Evolutionary conservation across 2,797 vertebrate species (phyloP).

Genomic region (Agapornis canus): DNA sequence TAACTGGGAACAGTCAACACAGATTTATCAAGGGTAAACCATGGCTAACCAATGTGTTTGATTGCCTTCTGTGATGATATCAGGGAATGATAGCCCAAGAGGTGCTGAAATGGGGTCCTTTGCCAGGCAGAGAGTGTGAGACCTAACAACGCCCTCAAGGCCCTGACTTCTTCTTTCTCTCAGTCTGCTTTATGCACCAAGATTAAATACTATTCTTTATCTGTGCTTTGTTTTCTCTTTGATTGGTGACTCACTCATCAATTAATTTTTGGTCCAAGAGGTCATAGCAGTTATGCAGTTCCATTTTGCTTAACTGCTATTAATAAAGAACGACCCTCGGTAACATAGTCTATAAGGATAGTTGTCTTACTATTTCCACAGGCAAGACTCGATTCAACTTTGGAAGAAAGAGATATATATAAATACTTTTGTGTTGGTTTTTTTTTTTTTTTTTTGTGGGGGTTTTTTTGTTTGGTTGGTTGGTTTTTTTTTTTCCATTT

Average conservation of each 20-base stretch:
- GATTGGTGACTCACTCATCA: not conserved
- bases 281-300: not conserved
- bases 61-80: not conserved
- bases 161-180: not conserved
- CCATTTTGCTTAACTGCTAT: not conserved
- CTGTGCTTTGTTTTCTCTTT: not conserved
- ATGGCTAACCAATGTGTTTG: not conserved
- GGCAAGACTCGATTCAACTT: not conserved
- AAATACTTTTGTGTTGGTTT: not conserved
- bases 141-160: not conserved
- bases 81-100: not conserved
- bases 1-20: not conserved
- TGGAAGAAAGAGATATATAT: not conserved
- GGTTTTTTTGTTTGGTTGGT: no score
- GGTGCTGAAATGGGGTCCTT: not conserved
- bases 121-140: not conserved
- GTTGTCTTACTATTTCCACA: not conserved
- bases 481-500: not conserved
- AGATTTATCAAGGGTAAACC: not conserved
- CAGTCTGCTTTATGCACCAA: not conserved
- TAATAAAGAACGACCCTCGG: not conserved
- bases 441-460: not conserved
- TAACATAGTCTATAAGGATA: not conserved
- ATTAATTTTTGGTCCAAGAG: not conserved
- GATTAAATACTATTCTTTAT: not conserved